A percentile compares a stretch with the other conserved stretches of the same genome.
Conservation (phyloP, 64 coral and sea anemone species). For the Pachyseris speciosa region DNA sequence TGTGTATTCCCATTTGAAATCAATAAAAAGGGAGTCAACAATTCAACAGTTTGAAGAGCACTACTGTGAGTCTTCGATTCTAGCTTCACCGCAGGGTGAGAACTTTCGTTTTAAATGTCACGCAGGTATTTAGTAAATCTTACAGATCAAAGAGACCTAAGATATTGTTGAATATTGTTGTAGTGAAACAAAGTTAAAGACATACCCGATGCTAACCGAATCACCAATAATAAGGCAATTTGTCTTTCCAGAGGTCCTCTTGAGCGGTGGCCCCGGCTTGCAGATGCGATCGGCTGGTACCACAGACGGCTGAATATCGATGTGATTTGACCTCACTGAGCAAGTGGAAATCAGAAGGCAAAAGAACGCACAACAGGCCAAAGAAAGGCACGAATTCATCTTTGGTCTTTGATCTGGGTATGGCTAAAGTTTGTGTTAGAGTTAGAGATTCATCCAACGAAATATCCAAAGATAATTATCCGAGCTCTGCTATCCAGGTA, state of each 20-base stretch:
- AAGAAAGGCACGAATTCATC: background rate
- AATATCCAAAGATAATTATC: too few species aligned
- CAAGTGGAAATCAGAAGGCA: background rate
- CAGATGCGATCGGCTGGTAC: slow-evolving; percentile 62
- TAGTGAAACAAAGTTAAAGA: background rate
- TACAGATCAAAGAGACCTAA: too few species aligned
- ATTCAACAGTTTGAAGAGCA: too few species aligned
- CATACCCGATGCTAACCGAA: slow-evolving; percentile 88
- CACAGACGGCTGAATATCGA: background rate
- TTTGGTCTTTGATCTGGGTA: background rate
- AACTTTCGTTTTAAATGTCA: too few species aligned
- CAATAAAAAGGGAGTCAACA: too few species aligned
- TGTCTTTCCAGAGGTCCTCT: background rate
- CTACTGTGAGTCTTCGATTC: too few species aligned
- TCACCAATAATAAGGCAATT: slow-evolving; percentile 92
- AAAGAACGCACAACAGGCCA: background rate
- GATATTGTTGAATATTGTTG: too few species aligned
- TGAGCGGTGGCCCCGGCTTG: slow-evolving; percentile 69
- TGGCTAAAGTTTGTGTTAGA: background rate
- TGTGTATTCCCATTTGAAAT: too few species aligned
- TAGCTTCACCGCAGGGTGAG: too few species aligned
- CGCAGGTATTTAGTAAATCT: too few species aligned
- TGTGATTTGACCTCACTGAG: background rate
- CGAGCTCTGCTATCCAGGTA: too few species aligned
- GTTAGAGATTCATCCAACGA: background rate